Conservation (phyloP, 2,888 invertebrate genomes). For the Synergus gifuensis region DNA sequence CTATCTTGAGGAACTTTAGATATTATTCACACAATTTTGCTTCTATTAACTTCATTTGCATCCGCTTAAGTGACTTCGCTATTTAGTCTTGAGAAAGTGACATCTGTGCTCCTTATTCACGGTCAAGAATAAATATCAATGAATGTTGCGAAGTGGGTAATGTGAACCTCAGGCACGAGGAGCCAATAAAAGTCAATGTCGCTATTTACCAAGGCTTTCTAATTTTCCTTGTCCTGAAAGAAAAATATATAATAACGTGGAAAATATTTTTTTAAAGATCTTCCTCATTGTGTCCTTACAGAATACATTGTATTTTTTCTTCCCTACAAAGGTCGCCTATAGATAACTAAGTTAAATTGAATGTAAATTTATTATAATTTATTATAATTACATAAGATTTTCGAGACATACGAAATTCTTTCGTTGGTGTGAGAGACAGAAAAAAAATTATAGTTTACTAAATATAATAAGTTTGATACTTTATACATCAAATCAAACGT, state of each 20-base stretch:
- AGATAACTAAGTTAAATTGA: too few species aligned
- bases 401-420: too few species aligned
- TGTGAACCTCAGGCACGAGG: slow-evolving; percentile 31
- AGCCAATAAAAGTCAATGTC: slow-evolving; percentile 38
- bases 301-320: neutral
- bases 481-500: too few species aligned
- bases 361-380: too few species aligned
- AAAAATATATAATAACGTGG: neutral
- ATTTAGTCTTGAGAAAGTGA: slow-evolving; percentile 10
- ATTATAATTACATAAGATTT: too few species aligned
- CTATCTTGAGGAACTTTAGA: neutral
- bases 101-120: neutral
- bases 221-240: slow-evolving; percentile 26
- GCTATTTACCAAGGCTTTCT: slow-evolving; percentile 28
- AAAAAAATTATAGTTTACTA: too few species aligned
- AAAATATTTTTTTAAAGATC: slow-evolving; percentile 1
- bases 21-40: neutral
- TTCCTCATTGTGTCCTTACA: neutral
- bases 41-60: neutral
- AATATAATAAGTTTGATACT: neutral
- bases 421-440: too few species aligned
- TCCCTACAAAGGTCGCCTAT: too few species aligned
- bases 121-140: slow-evolving; percentile 30
- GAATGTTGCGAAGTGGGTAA: slow-evolving; percentile 26
- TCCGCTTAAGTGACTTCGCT: neutral